Conservation (phyloP, 37 sponge, comb jelly and placozoan genomes). For the Halisarca cf. caerulea region DNA sequence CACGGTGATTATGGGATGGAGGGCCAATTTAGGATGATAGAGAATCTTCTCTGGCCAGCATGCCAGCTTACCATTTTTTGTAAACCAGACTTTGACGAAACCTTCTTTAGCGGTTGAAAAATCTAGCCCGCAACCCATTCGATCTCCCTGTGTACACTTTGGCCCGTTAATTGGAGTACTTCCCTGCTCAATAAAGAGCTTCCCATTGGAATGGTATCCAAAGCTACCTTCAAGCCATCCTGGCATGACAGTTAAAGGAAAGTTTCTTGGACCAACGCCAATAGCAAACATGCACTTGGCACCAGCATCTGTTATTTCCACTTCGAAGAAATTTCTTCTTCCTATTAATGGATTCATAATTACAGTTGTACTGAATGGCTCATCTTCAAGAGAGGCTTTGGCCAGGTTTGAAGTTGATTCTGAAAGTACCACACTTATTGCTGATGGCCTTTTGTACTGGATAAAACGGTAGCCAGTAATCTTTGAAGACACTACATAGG, state of each 20-base stretch:
- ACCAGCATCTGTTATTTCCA: constrained; percentile 53
- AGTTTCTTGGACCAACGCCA: constrained; percentile 54
- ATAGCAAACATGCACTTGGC: constrained; percentile 52
- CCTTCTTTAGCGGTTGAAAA: constrained; percentile 41
- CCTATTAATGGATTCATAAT: too few species aligned
- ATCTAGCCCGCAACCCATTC: constrained; percentile 77
- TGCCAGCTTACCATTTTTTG: constrained; percentile 59
- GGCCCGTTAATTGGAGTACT: constrained; percentile 53
- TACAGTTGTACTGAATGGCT: too few species aligned
- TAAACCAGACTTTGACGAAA: constrained; percentile 72
- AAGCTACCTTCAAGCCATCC: constrained; percentile 66
- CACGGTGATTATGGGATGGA: too few species aligned
- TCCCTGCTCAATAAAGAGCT: constrained; percentile 55
- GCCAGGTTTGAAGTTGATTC: too few species aligned
- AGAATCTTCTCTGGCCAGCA: too few species aligned
- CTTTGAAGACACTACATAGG: too few species aligned
- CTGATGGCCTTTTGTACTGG: too few species aligned
- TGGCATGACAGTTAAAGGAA: constrained; percentile 63
- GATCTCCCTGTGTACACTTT: constrained; percentile 58
- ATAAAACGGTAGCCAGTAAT: too few species aligned
- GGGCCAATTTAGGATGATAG: too few species aligned
- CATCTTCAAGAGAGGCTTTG: too few species aligned
- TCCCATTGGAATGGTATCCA: constrained; percentile 75
- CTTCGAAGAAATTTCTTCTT: constrained; percentile 62
- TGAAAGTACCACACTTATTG: too few species aligned